These are phyloP conservation scores for Arrhopalites spinosus DNA, from an alignment of 2,888 invertebrate genomes.

Conservation along the genomic window DNA sequence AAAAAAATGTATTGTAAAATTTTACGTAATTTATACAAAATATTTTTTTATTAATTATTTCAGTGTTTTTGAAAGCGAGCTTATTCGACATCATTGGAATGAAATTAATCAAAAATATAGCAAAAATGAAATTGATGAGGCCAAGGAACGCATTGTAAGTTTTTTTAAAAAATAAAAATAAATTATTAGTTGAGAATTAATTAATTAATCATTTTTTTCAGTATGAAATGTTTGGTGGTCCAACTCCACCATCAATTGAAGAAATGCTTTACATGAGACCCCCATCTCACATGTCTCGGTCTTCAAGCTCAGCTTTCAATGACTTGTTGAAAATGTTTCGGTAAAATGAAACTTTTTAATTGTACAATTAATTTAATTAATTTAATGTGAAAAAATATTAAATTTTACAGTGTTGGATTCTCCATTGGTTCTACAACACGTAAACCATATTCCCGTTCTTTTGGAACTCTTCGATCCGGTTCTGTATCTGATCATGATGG, in stretches of 20 bases:
- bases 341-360: constrained; percentile 8
- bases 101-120: constrained; percentile 46
- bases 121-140: constrained; percentile 44
- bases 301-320: constrained; percentile 43
- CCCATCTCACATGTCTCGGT: constrained; percentile 18
- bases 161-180: too few relatives aligned
- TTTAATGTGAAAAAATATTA: neutral
- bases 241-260: constrained; percentile 34
- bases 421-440: constrained; percentile 31
- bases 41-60: neutral
- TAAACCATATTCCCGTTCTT: neutral
- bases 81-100: constrained; percentile 39
- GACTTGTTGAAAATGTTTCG: constrained; percentile 51
- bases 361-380: neutral
- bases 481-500: constrained; percentile 10
- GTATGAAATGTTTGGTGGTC: constrained; percentile 36
- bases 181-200: too few relatives aligned
- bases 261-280: constrained; percentile 38
- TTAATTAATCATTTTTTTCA: too few relatives aligned
- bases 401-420: constrained; percentile 38
- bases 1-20: neutral
- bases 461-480: constrained; percentile 7
- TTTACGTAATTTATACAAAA: neutral
- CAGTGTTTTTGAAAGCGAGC: constrained; percentile 21
- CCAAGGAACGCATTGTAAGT: constrained; percentile 44